These are phyloP conservation scores for Morphnarchus princeps DNA, from an alignment of 2,113 vertebrate genomes.

Conservation along the genomic window DNA sequence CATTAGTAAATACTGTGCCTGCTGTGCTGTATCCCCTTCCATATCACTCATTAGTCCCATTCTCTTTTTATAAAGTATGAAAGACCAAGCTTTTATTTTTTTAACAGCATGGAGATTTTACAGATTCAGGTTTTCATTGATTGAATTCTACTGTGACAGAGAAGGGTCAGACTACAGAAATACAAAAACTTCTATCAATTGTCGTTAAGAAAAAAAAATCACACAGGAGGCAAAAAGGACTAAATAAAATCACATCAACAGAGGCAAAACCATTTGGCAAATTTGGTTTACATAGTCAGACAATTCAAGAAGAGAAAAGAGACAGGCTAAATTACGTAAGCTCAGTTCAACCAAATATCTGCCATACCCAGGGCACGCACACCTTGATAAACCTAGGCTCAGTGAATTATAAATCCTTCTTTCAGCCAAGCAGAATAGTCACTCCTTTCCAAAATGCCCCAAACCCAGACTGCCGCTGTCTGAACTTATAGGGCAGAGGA, in stretches of 20 bases:
- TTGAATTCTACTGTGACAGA: background rate
- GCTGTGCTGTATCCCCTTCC: background rate
- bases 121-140: background rate
- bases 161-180: background rate
- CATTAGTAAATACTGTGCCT: background rate
- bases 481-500: background rate
- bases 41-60: background rate
- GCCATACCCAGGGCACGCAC: fast-evolving
- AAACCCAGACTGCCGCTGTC: background rate
- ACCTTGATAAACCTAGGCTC: background rate
- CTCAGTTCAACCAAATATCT: background rate
- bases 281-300: background rate
- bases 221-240: background rate
- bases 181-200: background rate
- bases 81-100: background rate
- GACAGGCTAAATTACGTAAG: background rate
- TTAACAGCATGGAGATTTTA: background rate
- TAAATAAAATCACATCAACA: background rate
- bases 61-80: background rate
- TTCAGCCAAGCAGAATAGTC: background rate
- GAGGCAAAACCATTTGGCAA: background rate
- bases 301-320: background rate
- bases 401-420: background rate
- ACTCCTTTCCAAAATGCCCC: background rate
- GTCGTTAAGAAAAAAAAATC: background rate